These are phyloP conservation scores for Thunnus maccoyii DNA, from an alignment of 2,113 vertebrate genomes.

Conservation along the genomic window DNA sequence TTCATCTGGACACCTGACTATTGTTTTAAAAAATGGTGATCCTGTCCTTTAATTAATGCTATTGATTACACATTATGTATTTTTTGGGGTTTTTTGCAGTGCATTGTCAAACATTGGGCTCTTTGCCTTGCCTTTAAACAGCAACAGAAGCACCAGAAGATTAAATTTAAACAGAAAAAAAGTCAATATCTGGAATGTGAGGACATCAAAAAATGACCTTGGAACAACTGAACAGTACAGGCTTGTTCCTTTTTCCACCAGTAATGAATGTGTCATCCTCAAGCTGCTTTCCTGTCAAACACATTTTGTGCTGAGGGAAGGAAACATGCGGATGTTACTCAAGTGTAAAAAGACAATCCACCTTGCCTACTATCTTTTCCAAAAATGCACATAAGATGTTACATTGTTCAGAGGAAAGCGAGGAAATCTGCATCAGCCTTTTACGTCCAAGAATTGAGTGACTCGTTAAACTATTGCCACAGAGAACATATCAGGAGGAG, in stretches of 20 bases:
- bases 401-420: neutral
- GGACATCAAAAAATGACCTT: constrained; percentile 2
- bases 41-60: neutral
- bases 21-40: no score
- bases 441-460: neutral
- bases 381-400: constrained; percentile 24
- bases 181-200: neutral
- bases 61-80: no score
- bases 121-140: neutral
- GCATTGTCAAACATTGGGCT: neutral
- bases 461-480: neutral
- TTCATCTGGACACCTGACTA: no score
- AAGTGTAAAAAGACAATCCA: constrained; percentile 7
- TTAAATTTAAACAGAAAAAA: neutral
- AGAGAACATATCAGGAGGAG: neutral
- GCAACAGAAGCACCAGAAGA: neutral
- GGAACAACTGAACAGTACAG: neutral
- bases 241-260: constrained; percentile 34
- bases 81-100: neutral
- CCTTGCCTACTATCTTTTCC: constrained; percentile 16
- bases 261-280: constrained; percentile 40
- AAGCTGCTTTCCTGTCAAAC: constrained; percentile 38
- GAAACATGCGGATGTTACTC: constrained; percentile 44
- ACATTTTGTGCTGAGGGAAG: constrained; percentile 37
- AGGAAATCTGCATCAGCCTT: neutral